phyloP scores from a whole-genome alignment of 2,113 vertebrate genomes.

The Varanus salvator region DNA sequence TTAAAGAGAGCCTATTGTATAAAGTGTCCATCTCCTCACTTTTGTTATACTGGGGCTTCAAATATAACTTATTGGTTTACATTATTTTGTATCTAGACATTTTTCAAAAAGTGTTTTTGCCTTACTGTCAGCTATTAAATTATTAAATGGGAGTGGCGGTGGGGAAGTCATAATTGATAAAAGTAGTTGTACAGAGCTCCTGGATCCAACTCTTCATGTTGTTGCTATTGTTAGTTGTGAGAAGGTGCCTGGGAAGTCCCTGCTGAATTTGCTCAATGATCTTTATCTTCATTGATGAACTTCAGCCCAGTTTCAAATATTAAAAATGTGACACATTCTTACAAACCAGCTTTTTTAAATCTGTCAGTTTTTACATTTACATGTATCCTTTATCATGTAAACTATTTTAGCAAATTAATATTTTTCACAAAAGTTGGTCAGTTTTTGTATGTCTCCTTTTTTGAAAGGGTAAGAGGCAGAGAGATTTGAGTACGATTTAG shows the following conservation, averaged over 20 bases:
- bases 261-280: conserved; percentile 69
- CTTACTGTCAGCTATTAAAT: conserved; percentile 70
- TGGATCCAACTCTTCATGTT: conserved; percentile 63
- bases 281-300: conserved; percentile 73
- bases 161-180: conserved; percentile 56
- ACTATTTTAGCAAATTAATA: conserved; percentile 73
- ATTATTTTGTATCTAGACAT: conserved; percentile 69
- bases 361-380: conserved; percentile 68
- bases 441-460: conserved; percentile 74
- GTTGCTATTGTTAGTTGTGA: conserved; percentile 53
- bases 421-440: conserved; percentile 75
- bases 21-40: conserved; percentile 56
- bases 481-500: conserved; percentile 34
- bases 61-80: conserved; percentile 76
- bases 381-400: conserved; percentile 72
- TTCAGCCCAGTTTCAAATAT: conserved; percentile 67
- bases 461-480: conserved; percentile 64
- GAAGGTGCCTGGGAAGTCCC: conserved; percentile 74
- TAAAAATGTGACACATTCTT: conserved; percentile 72
- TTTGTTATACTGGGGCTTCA: conserved; percentile 58
- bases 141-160: conserved; percentile 50
- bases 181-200: conserved; percentile 61
- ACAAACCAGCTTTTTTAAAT: conserved; percentile 53
- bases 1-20: conserved; percentile 62
- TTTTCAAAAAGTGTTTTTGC: conserved; percentile 75